phyloP scores from a whole-genome alignment of 2,797 vertebrate species.

The Coccyzus lansbergi region DNA sequence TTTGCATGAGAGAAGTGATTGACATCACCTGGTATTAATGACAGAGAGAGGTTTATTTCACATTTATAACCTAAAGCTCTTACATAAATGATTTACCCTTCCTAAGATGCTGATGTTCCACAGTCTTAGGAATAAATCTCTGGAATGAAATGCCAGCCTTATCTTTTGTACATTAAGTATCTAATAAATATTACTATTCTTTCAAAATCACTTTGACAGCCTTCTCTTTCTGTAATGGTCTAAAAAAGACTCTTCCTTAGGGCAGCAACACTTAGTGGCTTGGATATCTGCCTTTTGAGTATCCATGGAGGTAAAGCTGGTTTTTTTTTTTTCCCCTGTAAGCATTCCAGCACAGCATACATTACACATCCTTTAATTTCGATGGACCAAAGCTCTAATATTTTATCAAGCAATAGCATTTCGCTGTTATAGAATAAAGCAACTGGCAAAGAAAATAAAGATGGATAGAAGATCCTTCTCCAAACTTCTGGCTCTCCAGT shows the following conservation, averaged over 20 bases:
- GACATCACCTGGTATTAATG: constrained; percentile 53
- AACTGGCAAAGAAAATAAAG: background rate
- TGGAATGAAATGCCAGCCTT: background rate
- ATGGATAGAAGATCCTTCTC: background rate
- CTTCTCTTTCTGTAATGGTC: background rate
- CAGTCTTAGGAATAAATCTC: background rate
- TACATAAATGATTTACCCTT: background rate
- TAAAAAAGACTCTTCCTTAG: background rate
- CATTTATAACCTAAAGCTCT: constrained; percentile 28
- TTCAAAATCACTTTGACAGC: background rate
- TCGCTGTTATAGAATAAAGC: background rate
- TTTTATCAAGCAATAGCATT: background rate
- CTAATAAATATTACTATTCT: background rate
- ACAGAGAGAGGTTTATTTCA: background rate
- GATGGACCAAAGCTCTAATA: background rate
- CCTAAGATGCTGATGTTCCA: background rate
- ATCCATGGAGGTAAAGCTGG: background rate
- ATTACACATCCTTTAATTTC: background rate
- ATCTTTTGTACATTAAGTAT: background rate
- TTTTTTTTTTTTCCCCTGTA: background rate
- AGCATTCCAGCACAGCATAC: background rate
- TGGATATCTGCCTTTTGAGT: background rate
- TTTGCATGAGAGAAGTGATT: constrained; percentile 54
- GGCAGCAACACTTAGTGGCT: background rate
- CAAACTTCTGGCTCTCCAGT: background rate